Conservation (phyloP, 2,797 vertebrate species). For the Gadopsis bispinosus region DNA sequence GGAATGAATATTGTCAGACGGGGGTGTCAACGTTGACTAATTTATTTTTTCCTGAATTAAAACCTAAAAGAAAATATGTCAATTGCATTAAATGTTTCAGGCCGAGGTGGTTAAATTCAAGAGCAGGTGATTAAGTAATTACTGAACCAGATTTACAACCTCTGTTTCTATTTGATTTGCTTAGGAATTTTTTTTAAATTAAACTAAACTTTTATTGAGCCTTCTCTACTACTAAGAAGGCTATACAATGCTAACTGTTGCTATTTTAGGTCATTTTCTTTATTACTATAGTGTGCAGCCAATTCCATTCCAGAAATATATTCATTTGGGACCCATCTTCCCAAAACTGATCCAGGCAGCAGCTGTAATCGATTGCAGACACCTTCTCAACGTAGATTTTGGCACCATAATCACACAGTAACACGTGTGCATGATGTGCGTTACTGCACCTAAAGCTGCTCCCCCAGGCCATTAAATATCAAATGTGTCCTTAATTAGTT, state of each 20-base stretch:
- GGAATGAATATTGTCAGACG: constrained; percentile 17
- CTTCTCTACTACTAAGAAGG: not conserved
- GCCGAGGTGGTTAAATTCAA: not conserved
- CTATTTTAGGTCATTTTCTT: not conserved
- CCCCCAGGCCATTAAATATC: constrained; percentile 11
- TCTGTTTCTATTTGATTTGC: too few species aligned
- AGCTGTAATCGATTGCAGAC: constrained; percentile 17
- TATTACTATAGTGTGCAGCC: not conserved
- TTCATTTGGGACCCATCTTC: not conserved
- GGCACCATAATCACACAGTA: not conserved
- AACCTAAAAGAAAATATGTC: not conserved
- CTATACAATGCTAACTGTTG: not conserved
- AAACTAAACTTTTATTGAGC: too few species aligned
- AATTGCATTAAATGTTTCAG: not conserved
- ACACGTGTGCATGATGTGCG: not conserved
- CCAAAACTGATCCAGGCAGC: not conserved
- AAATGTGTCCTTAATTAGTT: constrained; percentile 35
- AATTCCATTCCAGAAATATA: not conserved
- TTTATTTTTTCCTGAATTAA: not conserved
- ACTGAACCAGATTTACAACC: too few species aligned
- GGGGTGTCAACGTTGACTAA: not conserved
- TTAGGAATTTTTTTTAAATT: not conserved
- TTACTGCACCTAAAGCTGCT: not conserved
- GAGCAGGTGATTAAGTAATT: not conserved
- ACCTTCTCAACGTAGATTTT: not conserved